Percentiles rank a stretch among this genome's conserved stretches.
Conservation (phyloP, 2,797 vertebrate species). For the Dendrocincla tyrannina region DNA sequence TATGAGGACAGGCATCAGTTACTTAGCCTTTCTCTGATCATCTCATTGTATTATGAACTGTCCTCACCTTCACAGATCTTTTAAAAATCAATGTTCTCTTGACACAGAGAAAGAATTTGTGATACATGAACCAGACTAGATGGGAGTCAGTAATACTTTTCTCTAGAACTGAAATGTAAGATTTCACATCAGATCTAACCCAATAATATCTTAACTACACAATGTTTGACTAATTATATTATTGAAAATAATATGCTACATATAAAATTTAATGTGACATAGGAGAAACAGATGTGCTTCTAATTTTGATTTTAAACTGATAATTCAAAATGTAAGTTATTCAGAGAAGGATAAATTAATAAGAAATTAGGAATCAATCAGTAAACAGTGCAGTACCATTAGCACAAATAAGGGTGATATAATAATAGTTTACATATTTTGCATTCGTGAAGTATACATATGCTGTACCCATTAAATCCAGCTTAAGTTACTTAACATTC, state of each 20-base stretch:
- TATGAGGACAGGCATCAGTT: not conserved
- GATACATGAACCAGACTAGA: not conserved
- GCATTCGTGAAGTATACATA: slow-evolving; percentile 44
- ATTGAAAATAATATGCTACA: slow-evolving; percentile 14
- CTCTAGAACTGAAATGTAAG: not conserved
- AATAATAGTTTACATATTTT: slow-evolving; percentile 55
- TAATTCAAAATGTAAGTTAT: slow-evolving; percentile 32
- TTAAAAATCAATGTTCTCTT: not conserved
- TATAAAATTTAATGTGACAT: slow-evolving; percentile 32
- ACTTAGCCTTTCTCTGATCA: not conserved
- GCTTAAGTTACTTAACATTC: slow-evolving; percentile 69
- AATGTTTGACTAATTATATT: not conserved
- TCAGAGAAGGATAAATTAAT: slow-evolving; percentile 33
- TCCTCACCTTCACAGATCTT: not conserved
- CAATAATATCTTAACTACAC: slow-evolving; percentile 30
- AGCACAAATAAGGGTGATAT: slow-evolving; percentile 13
- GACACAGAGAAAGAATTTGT: not conserved
- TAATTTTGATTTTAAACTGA: slow-evolving; percentile 43
- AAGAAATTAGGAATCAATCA: not conserved
- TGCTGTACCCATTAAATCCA: slow-evolving; percentile 57
- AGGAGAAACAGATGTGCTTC: slow-evolving; percentile 27
- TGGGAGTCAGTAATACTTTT: not conserved
- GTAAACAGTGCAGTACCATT: slow-evolving; percentile 8
- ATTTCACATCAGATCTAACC: slow-evolving; percentile 25
- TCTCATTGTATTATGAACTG: not conserved